Base-by-base conservation (phyloP, 2,888 invertebrate species). In the Acronicta aceris region DNA sequence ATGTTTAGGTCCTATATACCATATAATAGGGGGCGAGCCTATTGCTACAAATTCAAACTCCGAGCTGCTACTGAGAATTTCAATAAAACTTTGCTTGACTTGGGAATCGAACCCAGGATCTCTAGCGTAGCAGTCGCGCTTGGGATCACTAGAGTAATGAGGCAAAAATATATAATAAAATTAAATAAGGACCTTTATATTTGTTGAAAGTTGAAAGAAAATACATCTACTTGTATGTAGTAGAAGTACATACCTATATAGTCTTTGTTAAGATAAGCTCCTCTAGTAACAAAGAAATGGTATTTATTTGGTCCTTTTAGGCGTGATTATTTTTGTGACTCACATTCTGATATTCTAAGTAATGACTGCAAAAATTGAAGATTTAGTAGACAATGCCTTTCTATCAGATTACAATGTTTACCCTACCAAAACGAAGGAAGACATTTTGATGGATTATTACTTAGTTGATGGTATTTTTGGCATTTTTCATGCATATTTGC, bases 331-430 rank as follows among this genome's bases (percentile, higher is more conserved):
- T 64, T 42, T 54, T 15, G 38, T 43, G 17, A 17, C 25, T 2
- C 10, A 38, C n/a, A n/a, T 7, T 6, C 0, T 21, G 38, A n/a
- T n/a, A 38, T 38, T 38, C 38, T 38, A 13, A 38, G 38, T 38
- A 38, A 38, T 38, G 7, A 27, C 21, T 15, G 25, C 7, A 43
- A 30, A 30, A 17, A 10, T 27, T n/a, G 8, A 10, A 25, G 9
- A 45, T 17, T 13, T 36, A 49, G 6, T 8, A 13, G n/a, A 38
- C 21, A 38, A 38, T 58, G 21, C 12, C 46, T 66, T 40, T 50
- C 33, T 27, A 46, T 66, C 45, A 41, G 16, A 67, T 38, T n/a
- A n/a, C 27, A 5, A 38, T 38, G 41, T 64, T 65, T 53, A 47
- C 15, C 16, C 27, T 25, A 54, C 12, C n/a, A 9, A 12, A 53